A percentile compares a stretch with the other conserved stretches of the same genome.
These are phyloP conservation scores for Egretta garzetta DNA, from an alignment of 2,113 vertebrate genomes.

Conservation along the genomic window DNA sequence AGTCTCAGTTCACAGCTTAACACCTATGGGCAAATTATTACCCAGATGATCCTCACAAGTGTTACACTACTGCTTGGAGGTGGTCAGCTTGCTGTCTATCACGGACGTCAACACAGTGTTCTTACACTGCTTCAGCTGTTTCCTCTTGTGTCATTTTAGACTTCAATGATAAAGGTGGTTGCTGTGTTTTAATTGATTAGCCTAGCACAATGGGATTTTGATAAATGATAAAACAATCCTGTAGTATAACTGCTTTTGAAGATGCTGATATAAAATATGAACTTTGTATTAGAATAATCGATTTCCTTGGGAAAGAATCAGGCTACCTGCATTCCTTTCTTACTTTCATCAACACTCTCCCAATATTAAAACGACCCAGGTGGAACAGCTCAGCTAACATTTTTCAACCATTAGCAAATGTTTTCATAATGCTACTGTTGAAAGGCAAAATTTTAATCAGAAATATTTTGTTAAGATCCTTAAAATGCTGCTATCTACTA, in stretches of 20 bases:
- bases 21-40: not conserved
- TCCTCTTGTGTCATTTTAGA: not conserved
- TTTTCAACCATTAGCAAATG: not conserved
- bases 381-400: not conserved
- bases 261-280: not conserved
- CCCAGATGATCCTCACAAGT: not conserved
- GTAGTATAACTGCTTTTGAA: not conserved
- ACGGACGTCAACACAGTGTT: not conserved
- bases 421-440: not conserved
- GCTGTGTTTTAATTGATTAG: not conserved
- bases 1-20: not conserved
- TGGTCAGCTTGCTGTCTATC: not conserved
- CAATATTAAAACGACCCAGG: not conserved
- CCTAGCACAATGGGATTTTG: not conserved
- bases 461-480: not conserved
- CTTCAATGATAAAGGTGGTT: rapidly evolving
- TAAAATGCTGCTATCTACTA: not conserved
- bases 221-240: not conserved
- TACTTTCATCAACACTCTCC: not conserved
- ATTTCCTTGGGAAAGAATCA: not conserved
- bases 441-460: not conserved
- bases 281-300: not conserved
- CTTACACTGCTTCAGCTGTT: not conserved
- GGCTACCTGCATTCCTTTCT: not conserved
- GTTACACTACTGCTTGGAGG: not conserved